These are phyloP conservation scores for Dinoponera quadriceps DNA, from an alignment of 1,140 invertebrate genomes.

Conservation along the genomic window DNA sequence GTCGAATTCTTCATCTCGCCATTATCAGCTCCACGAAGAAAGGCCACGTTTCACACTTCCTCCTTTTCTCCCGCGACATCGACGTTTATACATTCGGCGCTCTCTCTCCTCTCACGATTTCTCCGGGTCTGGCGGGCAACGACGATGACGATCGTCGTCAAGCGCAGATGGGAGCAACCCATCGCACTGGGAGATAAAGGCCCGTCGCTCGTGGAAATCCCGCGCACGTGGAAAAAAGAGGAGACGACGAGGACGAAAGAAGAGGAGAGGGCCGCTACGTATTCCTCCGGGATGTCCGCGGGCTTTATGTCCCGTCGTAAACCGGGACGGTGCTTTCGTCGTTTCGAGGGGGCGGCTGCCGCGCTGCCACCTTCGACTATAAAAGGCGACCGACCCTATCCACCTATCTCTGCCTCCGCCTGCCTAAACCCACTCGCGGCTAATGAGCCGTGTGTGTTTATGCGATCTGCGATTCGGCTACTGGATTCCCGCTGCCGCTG, in stretches of 20 bases:
- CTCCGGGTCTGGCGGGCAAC: not conserved
- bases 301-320: slow-evolving; percentile 76
- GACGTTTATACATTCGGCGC: too few relatives aligned
- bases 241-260: slow-evolving; percentile 26
- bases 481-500: slow-evolving; percentile 65
- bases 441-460: slow-evolving; percentile 81
- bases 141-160: slow-evolving; percentile 8
- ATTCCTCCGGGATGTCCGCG: slow-evolving; percentile 52
- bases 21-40: too few relatives aligned
- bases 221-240: not conserved
- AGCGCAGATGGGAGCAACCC: slow-evolving; percentile 11
- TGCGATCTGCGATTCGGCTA: slow-evolving; percentile 77
- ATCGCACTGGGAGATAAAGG: slow-evolving; percentile 24
- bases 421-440: slow-evolving; percentile 53
- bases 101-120: not conserved
- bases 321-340: slow-evolving; percentile 59
- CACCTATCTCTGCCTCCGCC: too few relatives aligned
- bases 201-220: slow-evolving; percentile 18
- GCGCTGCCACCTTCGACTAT: slow-evolving; percentile 77
- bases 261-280: slow-evolving; percentile 33
- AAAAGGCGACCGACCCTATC: slow-evolving; percentile 72
- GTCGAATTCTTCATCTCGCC: too few relatives aligned
- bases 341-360: slow-evolving; percentile 53
- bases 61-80: too few relatives aligned
- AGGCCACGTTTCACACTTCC: too few relatives aligned